Evolutionary conservation across 2,113 vertebrate species (phyloP).

Genomic region (Pipra filicauda): DNA sequence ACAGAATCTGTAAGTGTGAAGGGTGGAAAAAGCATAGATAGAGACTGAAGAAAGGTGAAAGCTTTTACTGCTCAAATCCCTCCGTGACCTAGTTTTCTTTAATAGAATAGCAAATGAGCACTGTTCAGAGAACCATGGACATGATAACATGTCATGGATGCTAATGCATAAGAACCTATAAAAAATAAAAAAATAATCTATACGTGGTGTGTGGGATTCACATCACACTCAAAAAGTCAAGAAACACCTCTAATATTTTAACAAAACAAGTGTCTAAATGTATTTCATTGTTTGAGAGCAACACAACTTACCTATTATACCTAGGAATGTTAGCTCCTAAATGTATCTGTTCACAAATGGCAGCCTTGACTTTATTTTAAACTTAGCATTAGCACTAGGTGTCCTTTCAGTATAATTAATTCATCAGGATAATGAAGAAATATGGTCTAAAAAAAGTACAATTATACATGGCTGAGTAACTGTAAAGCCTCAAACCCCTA

Average conservation of each 20-base stretch:
- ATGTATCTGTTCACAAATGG: not conserved
- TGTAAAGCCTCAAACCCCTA: not conserved
- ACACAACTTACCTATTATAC: not conserved
- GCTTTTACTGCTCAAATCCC: not conserved
- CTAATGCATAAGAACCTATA: not conserved
- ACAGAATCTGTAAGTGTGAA: not conserved
- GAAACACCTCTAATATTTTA: not conserved
- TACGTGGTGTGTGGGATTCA: not conserved
- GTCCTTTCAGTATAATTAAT: not conserved
- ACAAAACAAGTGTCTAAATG: not conserved
- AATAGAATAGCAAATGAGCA: accelerated
- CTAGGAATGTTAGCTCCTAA: not conserved
- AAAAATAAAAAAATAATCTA: not conserved
- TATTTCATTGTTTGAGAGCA: not conserved
- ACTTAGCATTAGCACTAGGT: not conserved
- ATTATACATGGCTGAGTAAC: not conserved
- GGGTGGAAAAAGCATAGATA: not conserved
- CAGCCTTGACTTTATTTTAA: not conserved
- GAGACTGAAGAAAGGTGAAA: not conserved
- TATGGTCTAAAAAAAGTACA: not conserved
- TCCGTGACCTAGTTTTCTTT: not conserved
- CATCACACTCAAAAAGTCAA: not conserved
- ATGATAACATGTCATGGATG: accelerated
- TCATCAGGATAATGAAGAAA: not conserved
- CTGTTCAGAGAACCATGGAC: not conserved